Evolutionary conservation across 2,113 vertebrate species (phyloP).

Genomic region (Ictalurus punctatus): DNA sequence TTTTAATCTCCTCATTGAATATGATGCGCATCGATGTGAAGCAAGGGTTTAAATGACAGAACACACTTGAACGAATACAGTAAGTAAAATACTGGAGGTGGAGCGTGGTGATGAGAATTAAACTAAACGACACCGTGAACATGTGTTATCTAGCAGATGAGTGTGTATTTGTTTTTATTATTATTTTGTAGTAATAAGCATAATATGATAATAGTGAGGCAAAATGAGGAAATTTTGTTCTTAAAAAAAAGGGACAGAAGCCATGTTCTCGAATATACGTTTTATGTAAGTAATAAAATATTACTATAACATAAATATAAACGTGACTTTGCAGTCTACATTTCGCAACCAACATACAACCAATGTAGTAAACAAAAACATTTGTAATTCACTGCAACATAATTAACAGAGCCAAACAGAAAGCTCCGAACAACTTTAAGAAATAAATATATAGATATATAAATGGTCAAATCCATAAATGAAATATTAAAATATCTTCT

Average conservation of each 20-base stretch:
- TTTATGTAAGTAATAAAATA: conserved; percentile 99
- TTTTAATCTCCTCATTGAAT: background rate
- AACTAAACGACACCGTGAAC: background rate
- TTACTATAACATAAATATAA: conserved; percentile 99
- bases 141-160: background rate
- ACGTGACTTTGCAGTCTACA: conserved; percentile 97
- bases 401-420: conserved; percentile 83
- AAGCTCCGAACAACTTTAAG: conserved; percentile 87
- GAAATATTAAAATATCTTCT: conserved; percentile 97
- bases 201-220: conserved; percentile 59
- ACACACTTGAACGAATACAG: background rate
- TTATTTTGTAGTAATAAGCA: background rate
- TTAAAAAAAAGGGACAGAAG: conserved; percentile 84
- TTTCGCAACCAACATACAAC: conserved; percentile 92
- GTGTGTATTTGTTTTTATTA: background rate
- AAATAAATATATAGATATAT: conserved; percentile 94
- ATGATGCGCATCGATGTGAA: background rate
- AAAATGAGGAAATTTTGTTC: conserved; percentile 46
- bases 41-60: background rate
- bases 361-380: conserved; percentile 84
- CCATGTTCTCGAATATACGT: conserved; percentile 93
- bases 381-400: conserved; percentile 85
- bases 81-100: background rate
- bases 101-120: background rate
- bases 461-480: conserved; percentile 88